phyloP scores from a whole-genome alignment of 2,888 invertebrate species.

The Kryphioiulus occultus region DNA sequence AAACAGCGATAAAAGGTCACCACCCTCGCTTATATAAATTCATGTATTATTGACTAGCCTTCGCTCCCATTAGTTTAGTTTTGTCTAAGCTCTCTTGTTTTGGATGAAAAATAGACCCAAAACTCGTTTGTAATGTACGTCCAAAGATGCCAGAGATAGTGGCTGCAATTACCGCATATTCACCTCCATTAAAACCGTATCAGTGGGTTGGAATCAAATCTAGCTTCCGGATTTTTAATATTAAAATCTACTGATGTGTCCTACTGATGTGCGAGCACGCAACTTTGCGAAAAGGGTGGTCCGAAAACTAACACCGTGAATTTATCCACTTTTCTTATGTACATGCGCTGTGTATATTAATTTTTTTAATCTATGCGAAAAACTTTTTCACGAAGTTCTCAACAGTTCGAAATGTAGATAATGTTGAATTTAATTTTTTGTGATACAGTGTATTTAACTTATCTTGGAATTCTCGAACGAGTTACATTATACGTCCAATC shows the following conservation, averaged over 20 bases:
- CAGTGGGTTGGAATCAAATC: background rate
- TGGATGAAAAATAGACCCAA: background rate
- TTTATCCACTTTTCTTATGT: too few species aligned
- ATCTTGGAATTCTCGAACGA: too few species aligned
- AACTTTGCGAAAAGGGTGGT: background rate
- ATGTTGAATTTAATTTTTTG: too few species aligned
- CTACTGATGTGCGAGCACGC: background rate
- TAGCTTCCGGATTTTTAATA: constrained; percentile 11
- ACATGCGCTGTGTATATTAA: too few species aligned
- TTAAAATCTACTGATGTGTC: background rate
- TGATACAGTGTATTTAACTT: too few species aligned
- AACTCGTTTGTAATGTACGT: background rate
- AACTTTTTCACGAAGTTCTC: too few species aligned
- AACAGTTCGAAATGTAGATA: too few species aligned
- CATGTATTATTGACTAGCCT: constrained; percentile 5
- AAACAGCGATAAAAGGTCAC: constrained; percentile 10
- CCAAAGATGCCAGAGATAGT: constrained; percentile 1
- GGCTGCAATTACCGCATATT: background rate
- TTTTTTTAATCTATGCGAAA: too few species aligned
- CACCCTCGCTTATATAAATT: constrained; percentile 11
- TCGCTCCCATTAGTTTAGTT: background rate
- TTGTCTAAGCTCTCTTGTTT: background rate
- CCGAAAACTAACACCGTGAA: too few species aligned
- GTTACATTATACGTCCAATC: too few species aligned
- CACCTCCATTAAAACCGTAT: background rate